Conservation (phyloP, 2,797 vertebrate genomes). For the Lutjanus campechanus region DNA sequence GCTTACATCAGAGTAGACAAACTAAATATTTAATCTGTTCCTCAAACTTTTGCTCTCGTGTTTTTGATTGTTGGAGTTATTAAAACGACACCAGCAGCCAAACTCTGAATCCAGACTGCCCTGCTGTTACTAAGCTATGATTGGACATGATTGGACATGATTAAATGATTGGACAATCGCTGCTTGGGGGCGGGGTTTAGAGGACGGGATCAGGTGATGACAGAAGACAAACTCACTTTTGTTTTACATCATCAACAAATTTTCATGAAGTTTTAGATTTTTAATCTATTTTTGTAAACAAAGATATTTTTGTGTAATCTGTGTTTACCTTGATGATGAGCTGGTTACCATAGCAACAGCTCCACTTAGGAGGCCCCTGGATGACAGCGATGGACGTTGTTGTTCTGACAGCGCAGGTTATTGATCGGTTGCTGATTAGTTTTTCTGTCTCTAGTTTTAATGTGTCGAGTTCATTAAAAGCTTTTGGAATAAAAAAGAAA, state of each 20-base stretch:
- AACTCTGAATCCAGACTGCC: not conserved
- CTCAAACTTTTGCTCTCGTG: not conserved
- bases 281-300: slow-evolving; percentile 6
- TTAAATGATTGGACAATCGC: not conserved
- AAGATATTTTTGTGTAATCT: slow-evolving; percentile 9
- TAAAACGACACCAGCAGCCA: not conserved
- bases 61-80: not conserved
- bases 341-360: slow-evolving; percentile 6
- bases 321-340: no score
- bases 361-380: no score
- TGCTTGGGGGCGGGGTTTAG: not conserved
- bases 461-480: not conserved
- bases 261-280: not conserved
- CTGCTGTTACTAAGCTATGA: not conserved
- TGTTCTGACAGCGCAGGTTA: not conserved
- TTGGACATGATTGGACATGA: no score
- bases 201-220: not conserved
- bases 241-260: not conserved
- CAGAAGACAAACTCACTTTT: not conserved
- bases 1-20: not conserved
- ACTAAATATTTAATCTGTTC: not conserved
- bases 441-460: not conserved
- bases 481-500: slow-evolving; percentile 19
- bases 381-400: not conserved
- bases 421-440: not conserved